A percentile compares a stretch with the other conserved stretches of the same genome.
Evolutionary conservation across 2,888 invertebrate species (phyloP).

Genomic region (Phrixothrix hirtus): DNA sequence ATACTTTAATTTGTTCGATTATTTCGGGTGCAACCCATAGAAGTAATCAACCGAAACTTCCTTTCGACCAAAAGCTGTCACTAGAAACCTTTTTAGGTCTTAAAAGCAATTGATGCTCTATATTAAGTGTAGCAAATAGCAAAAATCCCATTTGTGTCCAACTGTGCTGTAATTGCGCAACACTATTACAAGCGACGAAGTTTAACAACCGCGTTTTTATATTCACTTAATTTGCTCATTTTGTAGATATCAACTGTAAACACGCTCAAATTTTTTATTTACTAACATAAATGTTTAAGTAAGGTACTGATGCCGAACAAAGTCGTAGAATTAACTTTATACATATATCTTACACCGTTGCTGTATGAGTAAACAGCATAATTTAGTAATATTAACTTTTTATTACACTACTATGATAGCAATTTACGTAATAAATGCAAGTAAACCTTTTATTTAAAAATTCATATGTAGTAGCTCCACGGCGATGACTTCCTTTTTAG

Average conservation of each 20-base stretch:
- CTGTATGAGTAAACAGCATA: no score
- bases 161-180: conserved; percentile 15
- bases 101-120: conserved; percentile 2
- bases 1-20: conserved; percentile 9
- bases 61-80: not conserved
- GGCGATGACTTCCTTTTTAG: no score
- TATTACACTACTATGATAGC: no score
- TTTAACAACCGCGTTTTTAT: not conserved
- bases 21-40: conserved; percentile 8
- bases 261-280: not conserved
- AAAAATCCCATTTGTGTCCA: conserved; percentile 17
- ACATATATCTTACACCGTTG: conserved; percentile 1
- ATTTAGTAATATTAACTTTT: no score
- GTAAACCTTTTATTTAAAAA: no score
- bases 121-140: conserved; percentile 6
- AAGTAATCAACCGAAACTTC: conserved; percentile 9
- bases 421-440: no score
- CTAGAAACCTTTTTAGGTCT: not conserved
- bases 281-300: not conserved
- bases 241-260: not conserved
- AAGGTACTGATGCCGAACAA: not conserved
- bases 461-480: no score
- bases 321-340: conserved; percentile 9
- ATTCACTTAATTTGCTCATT: conserved; percentile 2
- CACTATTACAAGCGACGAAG: not conserved